phyloP scores from a whole-genome alignment of 2,797 vertebrate species.

The Stomatorhinus walkeri region DNA sequence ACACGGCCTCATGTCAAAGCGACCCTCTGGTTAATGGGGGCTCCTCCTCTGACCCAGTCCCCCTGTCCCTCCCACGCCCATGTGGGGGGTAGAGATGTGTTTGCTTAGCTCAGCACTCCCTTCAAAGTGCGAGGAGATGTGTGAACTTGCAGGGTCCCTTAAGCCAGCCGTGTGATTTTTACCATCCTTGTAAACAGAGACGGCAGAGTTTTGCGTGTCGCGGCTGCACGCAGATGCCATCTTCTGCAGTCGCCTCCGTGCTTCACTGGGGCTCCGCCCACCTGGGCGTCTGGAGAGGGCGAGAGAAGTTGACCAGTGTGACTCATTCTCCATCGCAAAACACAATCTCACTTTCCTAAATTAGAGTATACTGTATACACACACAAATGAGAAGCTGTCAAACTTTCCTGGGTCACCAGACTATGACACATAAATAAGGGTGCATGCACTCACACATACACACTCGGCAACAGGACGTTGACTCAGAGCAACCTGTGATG shows the following conservation, averaged over 20 bases:
- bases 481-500: slow-evolving; percentile 50
- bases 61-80: slow-evolving; percentile 27
- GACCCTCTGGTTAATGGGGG: not conserved
- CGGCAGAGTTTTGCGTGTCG: slow-evolving; percentile 42
- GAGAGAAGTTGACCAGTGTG: not conserved
- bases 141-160: slow-evolving; percentile 33
- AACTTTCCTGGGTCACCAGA: slow-evolving; percentile 34
- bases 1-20: not conserved
- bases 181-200: slow-evolving; percentile 42
- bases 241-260: slow-evolving; percentile 42
- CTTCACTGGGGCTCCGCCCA: slow-evolving; percentile 42
- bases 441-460: not conserved
- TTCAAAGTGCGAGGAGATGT: slow-evolving; percentile 27
- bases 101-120: slow-evolving; percentile 32
- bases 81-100: slow-evolving; percentile 34
- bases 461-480: slow-evolving; percentile 23
- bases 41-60: not conserved
- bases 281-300: slow-evolving; percentile 31
- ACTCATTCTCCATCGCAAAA: slow-evolving; percentile 19
- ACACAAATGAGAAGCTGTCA: slow-evolving; percentile 31
- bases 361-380: slow-evolving; percentile 17
- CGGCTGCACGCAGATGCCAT: slow-evolving; percentile 52
- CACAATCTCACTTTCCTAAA: slow-evolving; percentile 8
- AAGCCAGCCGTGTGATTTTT: slow-evolving; percentile 45
- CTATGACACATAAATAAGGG: slow-evolving; percentile 37